Evolutionary conservation across 1,140 invertebrate species (phyloP), one percentile per base, ranked within the genome.

Genomic region (Drosophila takahashii): DNA sequence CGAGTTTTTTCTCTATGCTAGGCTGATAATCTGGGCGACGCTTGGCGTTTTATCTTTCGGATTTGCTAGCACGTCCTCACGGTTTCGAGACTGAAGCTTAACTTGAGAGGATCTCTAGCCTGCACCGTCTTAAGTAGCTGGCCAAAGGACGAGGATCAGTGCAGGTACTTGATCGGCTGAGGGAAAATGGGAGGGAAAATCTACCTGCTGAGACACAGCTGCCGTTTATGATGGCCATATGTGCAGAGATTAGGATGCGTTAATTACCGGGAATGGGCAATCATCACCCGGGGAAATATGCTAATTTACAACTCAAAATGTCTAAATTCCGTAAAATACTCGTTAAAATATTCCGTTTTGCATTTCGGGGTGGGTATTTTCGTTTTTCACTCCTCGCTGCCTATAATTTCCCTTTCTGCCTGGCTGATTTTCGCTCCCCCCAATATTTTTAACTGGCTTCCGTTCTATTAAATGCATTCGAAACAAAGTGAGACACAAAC

Each of bases 141-240:
- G 1, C 6, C n/a, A 5, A 4, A n/a, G 26, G 32, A 5, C 11
- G 50, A 69, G 66, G 62, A 45, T 9, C 6, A 41, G 34, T 10
- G 8, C 42, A 69, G 45, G 18, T 42, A 44, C 7, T 8, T n/a
- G 22, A 18, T 13, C 15, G 32, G 1, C 18, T 26, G 8, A 13
- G 6, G 29, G 22, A 15, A 34, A 18, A 27, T 8, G 1, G 4
- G 37, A 45, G 32, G 1, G 4, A 45, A 45, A 50, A 62, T 51
- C 70, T 86, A 71, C 15, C 22, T 36, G 13, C 0, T 1, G 0
- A 1, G 4, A 32, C 84, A 83, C 84, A 83, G 60, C 81, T 83
- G 76, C 61, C 10, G 15, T 86, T 86, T 86, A 86, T 83, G 58
- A 29, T 7, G 34, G 18, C 44, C 81, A 84, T 71, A 22, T 84